phyloP scores from a whole-genome alignment of 2,113 vertebrate species.

The Brienomyrus brachyistius region DNA sequence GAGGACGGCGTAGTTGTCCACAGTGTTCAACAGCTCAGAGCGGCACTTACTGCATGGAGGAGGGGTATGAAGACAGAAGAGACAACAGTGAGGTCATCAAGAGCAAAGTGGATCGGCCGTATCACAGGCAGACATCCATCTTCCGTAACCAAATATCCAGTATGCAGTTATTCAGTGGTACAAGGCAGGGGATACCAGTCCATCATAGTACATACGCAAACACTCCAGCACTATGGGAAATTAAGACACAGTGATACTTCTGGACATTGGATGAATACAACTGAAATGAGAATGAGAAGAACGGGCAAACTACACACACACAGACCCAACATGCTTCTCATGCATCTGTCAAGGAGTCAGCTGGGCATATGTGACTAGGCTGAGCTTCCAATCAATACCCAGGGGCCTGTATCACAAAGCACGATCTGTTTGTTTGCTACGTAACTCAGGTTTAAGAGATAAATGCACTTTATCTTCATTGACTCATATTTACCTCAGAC shows the following conservation, averaged over 20 bases:
- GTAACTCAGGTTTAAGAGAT: neutral
- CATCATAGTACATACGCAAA: neutral
- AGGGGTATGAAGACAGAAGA: neutral
- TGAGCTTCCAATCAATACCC: neutral
- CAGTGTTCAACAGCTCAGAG: conserved; percentile 67
- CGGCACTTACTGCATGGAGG: conserved; percentile 68
- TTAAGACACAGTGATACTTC: neutral
- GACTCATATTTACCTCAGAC: neutral
- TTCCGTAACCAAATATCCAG: neutral
- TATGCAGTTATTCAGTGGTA: neutral
- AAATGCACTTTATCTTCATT: neutral
- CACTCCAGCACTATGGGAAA: neutral
- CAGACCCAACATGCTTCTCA: neutral
- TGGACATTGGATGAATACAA: neutral
- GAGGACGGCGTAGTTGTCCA: conserved; percentile 89
- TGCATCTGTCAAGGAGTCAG: neutral
- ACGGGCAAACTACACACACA: neutral
- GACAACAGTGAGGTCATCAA: neutral
- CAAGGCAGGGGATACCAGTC: neutral
- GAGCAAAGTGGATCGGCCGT: neutral
- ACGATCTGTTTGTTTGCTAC: neutral
- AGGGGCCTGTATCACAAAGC: neutral
- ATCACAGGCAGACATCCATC: neutral
- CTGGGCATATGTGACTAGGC: neutral
- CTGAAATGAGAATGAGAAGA: neutral